phyloP scores from a whole-genome alignment of 2,888 invertebrate genomes.

The Drosophila niveifrons region DNA sequence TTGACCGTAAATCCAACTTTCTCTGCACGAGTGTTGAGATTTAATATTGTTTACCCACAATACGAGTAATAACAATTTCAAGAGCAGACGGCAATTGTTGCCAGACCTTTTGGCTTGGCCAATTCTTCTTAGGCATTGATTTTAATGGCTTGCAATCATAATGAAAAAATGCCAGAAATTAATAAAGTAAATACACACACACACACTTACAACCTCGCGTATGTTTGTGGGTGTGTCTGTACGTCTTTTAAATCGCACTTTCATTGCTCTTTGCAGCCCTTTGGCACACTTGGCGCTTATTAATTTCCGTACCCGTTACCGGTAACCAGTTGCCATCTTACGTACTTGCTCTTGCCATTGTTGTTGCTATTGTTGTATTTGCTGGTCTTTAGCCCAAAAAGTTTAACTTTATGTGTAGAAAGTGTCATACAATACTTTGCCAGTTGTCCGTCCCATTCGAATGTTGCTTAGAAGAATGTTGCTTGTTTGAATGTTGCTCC shows the following conservation, averaged over 20 bases:
- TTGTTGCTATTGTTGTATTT: constrained; percentile 6
- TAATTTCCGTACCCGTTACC: constrained; percentile 60
- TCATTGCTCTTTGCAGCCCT: constrained; percentile 64
- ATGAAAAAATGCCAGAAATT: constrained; percentile 50
- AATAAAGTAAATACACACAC: constrained; percentile 58
- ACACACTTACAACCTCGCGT: not conserved
- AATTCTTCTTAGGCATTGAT: constrained; percentile 61
- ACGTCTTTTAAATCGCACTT: constrained; percentile 64
- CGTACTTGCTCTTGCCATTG: not conserved
- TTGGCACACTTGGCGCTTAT: constrained; percentile 73
- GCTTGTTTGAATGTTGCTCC: too few relatives aligned
- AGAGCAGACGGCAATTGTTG: constrained; percentile 59
- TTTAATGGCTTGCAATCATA: constrained; percentile 71
- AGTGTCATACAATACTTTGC: constrained; percentile 70
- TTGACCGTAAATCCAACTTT: constrained; percentile 69
- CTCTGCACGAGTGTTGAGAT: constrained; percentile 79
- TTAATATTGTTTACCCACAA: constrained; percentile 76
- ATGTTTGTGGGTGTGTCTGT: constrained; percentile 9
- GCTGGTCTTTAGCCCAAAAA: constrained; percentile 30
- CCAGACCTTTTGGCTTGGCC: constrained; percentile 33
- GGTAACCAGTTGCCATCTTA: constrained; percentile 33
- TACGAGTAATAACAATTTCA: constrained; percentile 38
- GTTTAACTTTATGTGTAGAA: constrained; percentile 70
- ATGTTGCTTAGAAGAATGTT: constrained; percentile 40
- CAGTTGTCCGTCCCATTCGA: constrained; percentile 71